Base-by-base conservation (phyloP, 92 coral and sea anemone genomes). In the Ricordea florida region DNA sequence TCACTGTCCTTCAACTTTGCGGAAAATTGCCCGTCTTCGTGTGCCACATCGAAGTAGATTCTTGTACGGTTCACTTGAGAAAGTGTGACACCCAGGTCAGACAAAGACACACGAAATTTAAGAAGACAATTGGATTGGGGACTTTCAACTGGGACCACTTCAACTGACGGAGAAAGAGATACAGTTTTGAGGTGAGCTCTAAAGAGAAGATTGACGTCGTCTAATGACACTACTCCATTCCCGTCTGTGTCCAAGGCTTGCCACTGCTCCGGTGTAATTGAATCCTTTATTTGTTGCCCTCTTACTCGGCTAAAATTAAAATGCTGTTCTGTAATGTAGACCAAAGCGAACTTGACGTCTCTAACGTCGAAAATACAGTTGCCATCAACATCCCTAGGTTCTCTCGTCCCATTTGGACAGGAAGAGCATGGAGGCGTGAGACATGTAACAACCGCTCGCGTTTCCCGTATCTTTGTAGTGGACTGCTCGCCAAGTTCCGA, bases 321-420 rank as follows among this genome's bases (percentile, higher is more conserved):
- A 21, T 82, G 88, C 44, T 64, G 58, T 55, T 82, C 88, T 26
- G 66, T 35, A 55, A 82, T 47, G 56, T 82, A 82, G 33, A 44
- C 53, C 77, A 82, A 34, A 20, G 76, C 23, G 53, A 68, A 82
- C 15, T 82, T 74, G 7, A 82, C 46, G 38, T 82, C 88, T 45
- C 88, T 53, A 20, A 74, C 45, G 28, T 82, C 88, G 38, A 82
- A 82, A 49, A 74, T 15, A 35, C 88, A 74, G 63, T 82, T 82
- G 8, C 88, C 83, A n/a, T 82, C 88, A 27, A 77, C 35, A 25
- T 82, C 88, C 0, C 88, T 77, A 10, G 45, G 83, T 26, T 74
- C 72, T 26, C 83, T 44, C 10, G 14, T 26, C 57, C 57, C 83
- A 0, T 40, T 26, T 7, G 77, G 76, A 40, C 88, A 82, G 30